phyloP scores from a whole-genome alignment of 2,113 vertebrate genomes.

The Psilopsiagon aurifrons region DNA sequence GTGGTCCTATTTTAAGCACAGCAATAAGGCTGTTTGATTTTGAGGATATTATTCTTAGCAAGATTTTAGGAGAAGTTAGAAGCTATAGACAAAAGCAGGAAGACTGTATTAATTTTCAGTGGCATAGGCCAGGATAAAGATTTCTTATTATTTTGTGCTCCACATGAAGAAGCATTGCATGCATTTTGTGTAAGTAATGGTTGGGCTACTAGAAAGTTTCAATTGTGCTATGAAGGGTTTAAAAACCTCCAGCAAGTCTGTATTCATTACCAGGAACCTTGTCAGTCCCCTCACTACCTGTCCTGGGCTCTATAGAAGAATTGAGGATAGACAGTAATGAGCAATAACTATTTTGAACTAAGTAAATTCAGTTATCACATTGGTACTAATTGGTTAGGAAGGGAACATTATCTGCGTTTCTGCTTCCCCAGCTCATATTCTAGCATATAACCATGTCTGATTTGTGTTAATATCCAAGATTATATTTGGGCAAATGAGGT shows the following conservation, averaged over 20 bases:
- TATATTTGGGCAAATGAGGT: background rate
- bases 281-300: background rate
- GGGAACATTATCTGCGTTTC: background rate
- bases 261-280: background rate
- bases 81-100: background rate
- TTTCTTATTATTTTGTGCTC: background rate
- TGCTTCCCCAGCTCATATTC: background rate
- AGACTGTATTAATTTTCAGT: background rate
- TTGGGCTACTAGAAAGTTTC: background rate
- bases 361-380: background rate
- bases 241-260: background rate
- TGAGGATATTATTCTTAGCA: conserved; percentile 16
- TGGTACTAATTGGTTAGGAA: background rate
- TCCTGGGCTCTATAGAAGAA: background rate
- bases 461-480: background rate
- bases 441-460: background rate
- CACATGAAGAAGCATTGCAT: background rate
- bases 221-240: background rate
- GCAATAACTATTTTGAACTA: background rate
- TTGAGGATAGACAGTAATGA: background rate
- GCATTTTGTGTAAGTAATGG: background rate
- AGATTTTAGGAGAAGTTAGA: conserved; percentile 17
- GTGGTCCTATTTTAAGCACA: background rate
- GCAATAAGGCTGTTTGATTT: background rate
- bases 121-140: background rate